phyloP scores from a whole-genome alignment of 2,888 invertebrate species.

The Cosmorhoe ocellata region DNA sequence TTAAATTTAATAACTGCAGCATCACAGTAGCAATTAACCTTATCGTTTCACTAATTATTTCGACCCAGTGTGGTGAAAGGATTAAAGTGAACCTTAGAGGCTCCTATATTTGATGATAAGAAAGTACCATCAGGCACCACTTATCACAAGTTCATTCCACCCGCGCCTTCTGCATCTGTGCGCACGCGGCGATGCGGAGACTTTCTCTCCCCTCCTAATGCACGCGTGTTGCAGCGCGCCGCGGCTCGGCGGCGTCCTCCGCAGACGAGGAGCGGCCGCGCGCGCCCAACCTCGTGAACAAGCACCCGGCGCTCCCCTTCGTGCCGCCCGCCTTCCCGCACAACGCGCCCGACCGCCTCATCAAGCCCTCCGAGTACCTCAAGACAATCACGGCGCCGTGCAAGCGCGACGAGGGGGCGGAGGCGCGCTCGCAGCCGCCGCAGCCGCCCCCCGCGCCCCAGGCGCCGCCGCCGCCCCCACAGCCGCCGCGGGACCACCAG shows the following conservation, averaged over 20 bases:
- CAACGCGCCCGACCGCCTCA: slow-evolving; percentile 90
- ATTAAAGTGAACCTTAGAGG: too few relatives aligned
- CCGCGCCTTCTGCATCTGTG: slow-evolving; percentile 40
- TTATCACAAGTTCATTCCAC: slow-evolving; percentile 25
- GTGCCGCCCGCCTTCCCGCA: slow-evolving; percentile 95
- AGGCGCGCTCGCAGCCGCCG: slow-evolving; percentile 84
- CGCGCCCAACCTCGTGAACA: slow-evolving; percentile 88
- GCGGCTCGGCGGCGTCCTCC: slow-evolving; percentile 67
- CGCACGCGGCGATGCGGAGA: slow-evolving; percentile 64
- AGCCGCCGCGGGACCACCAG: slow-evolving; percentile 77
- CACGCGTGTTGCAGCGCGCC: slow-evolving; percentile 68
- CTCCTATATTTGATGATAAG: slow-evolving; percentile 16
- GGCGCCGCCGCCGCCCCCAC: slow-evolving; percentile 58
- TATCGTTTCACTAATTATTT: too few relatives aligned
- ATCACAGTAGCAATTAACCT: too few relatives aligned
- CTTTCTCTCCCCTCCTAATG: slow-evolving; percentile 71
- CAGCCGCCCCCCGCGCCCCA: slow-evolving; percentile 78
- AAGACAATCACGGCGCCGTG: slow-evolving; percentile 89
- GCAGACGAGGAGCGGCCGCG: slow-evolving; percentile 80
- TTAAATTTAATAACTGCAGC: too few relatives aligned
- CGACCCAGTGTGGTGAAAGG: too few relatives aligned
- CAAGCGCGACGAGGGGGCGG: slow-evolving; percentile 77
- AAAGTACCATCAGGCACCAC: slow-evolving; percentile 16
- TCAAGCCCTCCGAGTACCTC: slow-evolving; percentile 96
- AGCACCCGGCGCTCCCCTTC: slow-evolving; percentile 93